These are phyloP conservation scores for Papilio dardanus DNA, from an alignment of 1,140 invertebrate species.

Conservation along the genomic window DNA sequence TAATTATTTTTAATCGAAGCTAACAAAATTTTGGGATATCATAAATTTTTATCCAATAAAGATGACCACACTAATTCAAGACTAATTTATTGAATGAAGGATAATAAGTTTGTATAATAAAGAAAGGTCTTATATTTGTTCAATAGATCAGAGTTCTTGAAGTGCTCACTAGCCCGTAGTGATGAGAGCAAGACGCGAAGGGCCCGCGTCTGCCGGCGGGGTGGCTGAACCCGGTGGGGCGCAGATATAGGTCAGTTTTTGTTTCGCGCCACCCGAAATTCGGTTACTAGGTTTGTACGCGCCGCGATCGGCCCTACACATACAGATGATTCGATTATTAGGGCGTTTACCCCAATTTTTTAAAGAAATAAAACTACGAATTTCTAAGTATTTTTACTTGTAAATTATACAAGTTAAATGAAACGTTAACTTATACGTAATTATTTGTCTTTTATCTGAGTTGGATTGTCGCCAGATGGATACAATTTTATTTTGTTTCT, in stretches of 20 bases:
- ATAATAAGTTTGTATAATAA: neutral
- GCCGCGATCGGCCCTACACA: conserved; percentile 48
- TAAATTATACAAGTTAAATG: conserved; percentile 17
- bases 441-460: conserved; percentile 20
- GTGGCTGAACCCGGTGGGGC: conserved; percentile 78
- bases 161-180: conserved; percentile 61
- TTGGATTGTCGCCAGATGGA: conserved; percentile 28
- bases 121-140: neutral
- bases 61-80: neutral
- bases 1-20: neutral
- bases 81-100: neutral
- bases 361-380: neutral
- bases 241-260: conserved; percentile 81
- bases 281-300: conserved; percentile 75
- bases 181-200: conserved; percentile 70
- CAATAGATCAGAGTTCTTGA: neutral
- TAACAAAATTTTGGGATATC: neutral
- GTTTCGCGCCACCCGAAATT: conserved; percentile 79
- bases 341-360: conserved; percentile 45
- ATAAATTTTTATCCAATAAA: neutral
- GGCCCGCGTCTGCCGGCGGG: conserved; percentile 68
- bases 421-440: conserved; percentile 7
- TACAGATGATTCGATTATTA: conserved; percentile 50
- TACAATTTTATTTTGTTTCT: conserved; percentile 16
- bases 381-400: conserved; percentile 17